phyloP scores from a whole-genome alignment of 2,113 vertebrate genomes.

The Climacteris rufus region DNA sequence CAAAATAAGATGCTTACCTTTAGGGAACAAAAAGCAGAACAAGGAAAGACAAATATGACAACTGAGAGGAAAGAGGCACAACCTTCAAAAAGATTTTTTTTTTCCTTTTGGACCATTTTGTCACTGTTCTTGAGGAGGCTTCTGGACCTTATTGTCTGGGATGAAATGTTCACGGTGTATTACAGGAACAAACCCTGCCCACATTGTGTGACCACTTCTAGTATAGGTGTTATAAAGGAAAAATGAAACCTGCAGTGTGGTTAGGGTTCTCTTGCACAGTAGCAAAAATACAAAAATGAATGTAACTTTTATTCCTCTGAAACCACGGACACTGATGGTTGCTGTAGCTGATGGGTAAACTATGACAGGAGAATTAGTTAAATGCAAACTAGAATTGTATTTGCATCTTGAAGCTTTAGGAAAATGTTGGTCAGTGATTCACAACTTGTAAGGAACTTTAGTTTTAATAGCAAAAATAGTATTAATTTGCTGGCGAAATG shows the following conservation, averaged over 20 bases:
- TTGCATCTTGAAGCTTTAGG: background rate
- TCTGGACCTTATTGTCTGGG: background rate
- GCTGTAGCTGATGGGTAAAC: background rate
- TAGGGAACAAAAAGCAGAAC: background rate
- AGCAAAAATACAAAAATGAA: background rate
- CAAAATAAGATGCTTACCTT: background rate
- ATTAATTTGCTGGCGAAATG: background rate
- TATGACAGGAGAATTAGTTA: background rate
- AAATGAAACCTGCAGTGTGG: background rate
- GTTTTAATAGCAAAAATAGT: background rate
- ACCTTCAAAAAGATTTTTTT: background rate
- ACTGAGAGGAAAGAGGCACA: background rate
- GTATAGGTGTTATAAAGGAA: background rate
- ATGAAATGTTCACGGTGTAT: background rate
- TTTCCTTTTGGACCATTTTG: background rate
- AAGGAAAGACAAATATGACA: background rate
- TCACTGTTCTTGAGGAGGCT: background rate
- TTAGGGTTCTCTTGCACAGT: background rate
- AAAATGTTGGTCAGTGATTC: background rate
- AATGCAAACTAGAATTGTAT: background rate
- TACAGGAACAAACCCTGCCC: background rate
- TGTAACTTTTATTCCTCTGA: background rate
- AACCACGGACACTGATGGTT: background rate
- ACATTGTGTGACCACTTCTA: background rate
- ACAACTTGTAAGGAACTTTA: background rate